phyloP scores from a whole-genome alignment of 1,140 invertebrate species.

The Amyelois transitella region DNA sequence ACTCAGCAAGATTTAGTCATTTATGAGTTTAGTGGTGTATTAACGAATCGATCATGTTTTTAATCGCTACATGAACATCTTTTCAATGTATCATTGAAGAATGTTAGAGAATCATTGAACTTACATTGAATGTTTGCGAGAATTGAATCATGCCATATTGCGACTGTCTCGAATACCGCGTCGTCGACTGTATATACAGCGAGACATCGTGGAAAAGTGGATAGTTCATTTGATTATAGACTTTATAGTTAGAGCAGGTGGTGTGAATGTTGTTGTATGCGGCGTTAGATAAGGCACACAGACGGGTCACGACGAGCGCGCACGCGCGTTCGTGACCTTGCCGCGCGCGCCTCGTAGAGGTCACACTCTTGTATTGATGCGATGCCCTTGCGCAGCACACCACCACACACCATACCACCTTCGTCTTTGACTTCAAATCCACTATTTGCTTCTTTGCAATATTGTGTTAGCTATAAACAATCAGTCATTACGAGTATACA shows the following conservation, averaged over 20 bases:
- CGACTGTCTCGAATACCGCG: slow-evolving; percentile 28
- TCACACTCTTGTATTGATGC: slow-evolving; percentile 62
- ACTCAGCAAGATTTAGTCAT: no score
- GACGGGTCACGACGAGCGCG: slow-evolving; percentile 62
- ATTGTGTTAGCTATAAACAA: no score
- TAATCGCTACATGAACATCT: not conserved
- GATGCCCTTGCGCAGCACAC: slow-evolving; percentile 24
- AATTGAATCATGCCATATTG: slow-evolving; percentile 34
- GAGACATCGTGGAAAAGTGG: slow-evolving; percentile 22
- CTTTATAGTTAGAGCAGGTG: slow-evolving; percentile 33
- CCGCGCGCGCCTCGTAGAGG: slow-evolving; percentile 59
- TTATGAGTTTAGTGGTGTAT: not conserved
- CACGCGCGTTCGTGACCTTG: slow-evolving; percentile 71
- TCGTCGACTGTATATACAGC: slow-evolving; percentile 32
- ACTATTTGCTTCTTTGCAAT: no score
- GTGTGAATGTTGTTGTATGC: slow-evolving; percentile 33
- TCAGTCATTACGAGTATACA: no score
- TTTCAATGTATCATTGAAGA: not conserved
- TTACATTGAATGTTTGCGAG: slow-evolving; percentile 28
- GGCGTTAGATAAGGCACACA: slow-evolving; percentile 29
- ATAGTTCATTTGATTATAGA: slow-evolving; percentile 37
- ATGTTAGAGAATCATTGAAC: no score
- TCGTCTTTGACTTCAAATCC: no score
- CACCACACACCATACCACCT: slow-evolving; percentile 25
- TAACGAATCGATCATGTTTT: not conserved